Evolutionary conservation across 64 coral and sea anemone species (phyloP).

Genomic region (Pocillopora damicornis): DNA sequence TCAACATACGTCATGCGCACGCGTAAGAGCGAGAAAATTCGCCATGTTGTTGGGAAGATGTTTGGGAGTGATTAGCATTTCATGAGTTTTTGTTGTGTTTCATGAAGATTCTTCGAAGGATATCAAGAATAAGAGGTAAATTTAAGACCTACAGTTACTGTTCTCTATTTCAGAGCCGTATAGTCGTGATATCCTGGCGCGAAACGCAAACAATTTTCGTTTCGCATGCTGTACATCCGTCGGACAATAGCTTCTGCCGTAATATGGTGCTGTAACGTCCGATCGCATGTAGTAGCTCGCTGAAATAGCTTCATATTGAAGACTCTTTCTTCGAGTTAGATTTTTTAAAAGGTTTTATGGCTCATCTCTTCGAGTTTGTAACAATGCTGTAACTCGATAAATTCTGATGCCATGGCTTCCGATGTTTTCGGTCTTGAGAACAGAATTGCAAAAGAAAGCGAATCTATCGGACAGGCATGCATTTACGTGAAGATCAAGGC

Average conservation of each 20-base stretch:
- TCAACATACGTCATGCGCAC: slow-evolving; percentile 82
- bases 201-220: slow-evolving; percentile 37
- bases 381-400: neutral
- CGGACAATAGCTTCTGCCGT: slow-evolving; percentile 32
- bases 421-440: neutral
- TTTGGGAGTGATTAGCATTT: slow-evolving; percentile 87
- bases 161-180: neutral
- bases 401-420: neutral
- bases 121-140: slow-evolving; percentile 71
- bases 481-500: neutral
- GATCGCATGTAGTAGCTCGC: slow-evolving; percentile 28
- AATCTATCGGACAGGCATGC: neutral
- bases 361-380: neutral
- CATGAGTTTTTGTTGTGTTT: slow-evolving; percentile 98
- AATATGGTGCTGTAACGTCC: slow-evolving; percentile 32
- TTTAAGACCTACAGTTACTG: slow-evolving; percentile 40
- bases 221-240: slow-evolving; percentile 21
- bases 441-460: slow-evolving; percentile 24
- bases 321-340: neutral
- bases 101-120: slow-evolving; percentile 80
- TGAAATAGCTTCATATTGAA: neutral
- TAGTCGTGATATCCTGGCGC: too few species aligned
- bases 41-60: slow-evolving; percentile 91
- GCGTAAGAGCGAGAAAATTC: slow-evolving; percentile 47
- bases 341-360: neutral